phyloP scores from a whole-genome alignment of 2,888 invertebrate genomes.

The Lochmaea crataegi region DNA sequence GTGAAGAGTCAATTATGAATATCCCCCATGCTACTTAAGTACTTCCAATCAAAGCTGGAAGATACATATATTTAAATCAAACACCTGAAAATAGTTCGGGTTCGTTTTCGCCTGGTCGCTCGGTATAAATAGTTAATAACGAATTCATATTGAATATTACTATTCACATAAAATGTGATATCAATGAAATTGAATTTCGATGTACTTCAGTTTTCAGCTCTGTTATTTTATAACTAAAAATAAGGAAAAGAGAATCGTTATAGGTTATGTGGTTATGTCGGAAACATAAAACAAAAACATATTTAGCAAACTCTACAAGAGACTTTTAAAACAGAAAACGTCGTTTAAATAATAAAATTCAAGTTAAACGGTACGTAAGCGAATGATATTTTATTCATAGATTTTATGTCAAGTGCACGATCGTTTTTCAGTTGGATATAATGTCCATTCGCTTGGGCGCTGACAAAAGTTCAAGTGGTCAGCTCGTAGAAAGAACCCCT shows the following conservation, averaged over 20 bases:
- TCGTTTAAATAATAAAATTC: conserved; percentile 47
- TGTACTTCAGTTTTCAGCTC: neutral
- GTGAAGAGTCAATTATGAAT: no score
- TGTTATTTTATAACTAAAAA: conserved; percentile 4
- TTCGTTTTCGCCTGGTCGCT: no score
- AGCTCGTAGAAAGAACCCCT: conserved; percentile 50
- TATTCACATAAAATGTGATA: neutral
- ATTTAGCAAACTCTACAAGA: conserved; percentile 35
- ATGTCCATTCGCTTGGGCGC: conserved; percentile 41
- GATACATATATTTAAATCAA: no score
- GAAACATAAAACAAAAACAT: conserved; percentile 19
- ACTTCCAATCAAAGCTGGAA: no score
- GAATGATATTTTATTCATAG: conserved; percentile 53
- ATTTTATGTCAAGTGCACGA: conserved; percentile 51
- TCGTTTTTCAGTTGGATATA: conserved; percentile 48
- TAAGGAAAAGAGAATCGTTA: conserved; percentile 1
- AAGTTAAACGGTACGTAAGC: conserved; percentile 53
- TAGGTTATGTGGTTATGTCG: neutral
- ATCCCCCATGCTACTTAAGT: no score
- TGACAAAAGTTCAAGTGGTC: conserved; percentile 55
- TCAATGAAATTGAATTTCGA: neutral
- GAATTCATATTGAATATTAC: no score
- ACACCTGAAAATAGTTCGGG: no score
- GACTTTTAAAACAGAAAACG: conserved; percentile 38
- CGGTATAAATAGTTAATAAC: no score